Evolutionary conservation across 2,888 invertebrate genomes (phyloP).

Genomic region (Gymnoscelis rufifasciata): DNA sequence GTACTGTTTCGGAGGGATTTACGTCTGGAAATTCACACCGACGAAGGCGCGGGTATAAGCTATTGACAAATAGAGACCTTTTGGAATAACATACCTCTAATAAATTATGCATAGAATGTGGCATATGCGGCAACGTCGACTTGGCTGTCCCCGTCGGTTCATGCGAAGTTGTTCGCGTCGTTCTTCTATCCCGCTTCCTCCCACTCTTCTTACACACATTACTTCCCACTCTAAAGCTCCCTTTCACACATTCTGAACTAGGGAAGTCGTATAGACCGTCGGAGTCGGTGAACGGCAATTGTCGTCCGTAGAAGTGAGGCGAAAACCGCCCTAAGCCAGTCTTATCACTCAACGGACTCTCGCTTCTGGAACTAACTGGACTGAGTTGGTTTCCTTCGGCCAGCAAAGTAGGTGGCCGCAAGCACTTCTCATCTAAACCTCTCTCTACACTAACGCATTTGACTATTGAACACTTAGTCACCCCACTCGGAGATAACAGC

Average conservation of each 20-base stretch:
- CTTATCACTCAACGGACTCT: conserved; percentile 87
- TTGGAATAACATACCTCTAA: conserved; percentile 73
- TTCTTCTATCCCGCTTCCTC: conserved; percentile 81
- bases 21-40: too few species aligned
- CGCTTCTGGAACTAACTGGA: conserved; percentile 88
- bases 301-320: conserved; percentile 84
- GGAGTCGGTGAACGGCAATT: conserved; percentile 86
- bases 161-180: conserved; percentile 71
- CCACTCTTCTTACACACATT: conserved; percentile 80
- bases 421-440: conserved; percentile 68
- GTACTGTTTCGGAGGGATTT: too few species aligned
- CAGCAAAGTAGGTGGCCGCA: conserved; percentile 75
- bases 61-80: too few species aligned
- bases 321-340: conserved; percentile 84
- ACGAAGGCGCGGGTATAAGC: too few species aligned
- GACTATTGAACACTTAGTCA: conserved; percentile 74
- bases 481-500: conserved; percentile 68
- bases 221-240: conserved; percentile 68
- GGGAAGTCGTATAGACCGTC: conserved; percentile 89
- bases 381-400: conserved; percentile 81
- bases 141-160: conserved; percentile 71
- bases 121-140: conserved; percentile 75
- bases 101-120: conserved; percentile 77
- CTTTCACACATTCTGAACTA: conserved; percentile 83
- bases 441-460: conserved; percentile 79